Percentiles rank a stretch among this genome's conserved stretches.
These are phyloP conservation scores for Hyperoplus immaculatus DNA, from an alignment of 2,797 vertebrate species.

Conservation along the genomic window DNA sequence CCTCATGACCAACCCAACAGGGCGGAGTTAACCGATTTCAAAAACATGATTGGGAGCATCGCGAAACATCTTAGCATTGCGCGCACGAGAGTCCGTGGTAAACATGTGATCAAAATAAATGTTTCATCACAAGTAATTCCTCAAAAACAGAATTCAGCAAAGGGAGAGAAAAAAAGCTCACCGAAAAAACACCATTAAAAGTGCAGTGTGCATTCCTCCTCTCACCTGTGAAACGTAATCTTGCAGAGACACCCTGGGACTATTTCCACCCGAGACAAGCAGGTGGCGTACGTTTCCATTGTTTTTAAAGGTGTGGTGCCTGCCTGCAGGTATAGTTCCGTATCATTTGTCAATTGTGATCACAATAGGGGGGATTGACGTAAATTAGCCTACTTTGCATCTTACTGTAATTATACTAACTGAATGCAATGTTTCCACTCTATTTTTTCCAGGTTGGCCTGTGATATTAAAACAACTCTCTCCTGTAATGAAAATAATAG, in stretches of 20 bases:
- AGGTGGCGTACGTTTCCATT: constrained; percentile 85
- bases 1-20: constrained; percentile 79
- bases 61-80: constrained; percentile 25
- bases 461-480: constrained; percentile 2
- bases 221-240: constrained; percentile 60
- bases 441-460: not conserved
- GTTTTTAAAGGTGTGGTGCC: constrained; percentile 49
- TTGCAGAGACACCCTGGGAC: constrained; percentile 42
- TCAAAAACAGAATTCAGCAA: not conserved
- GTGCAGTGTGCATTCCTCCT: not conserved
- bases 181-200: not conserved
- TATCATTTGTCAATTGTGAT: constrained; percentile 1
- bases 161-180: not conserved
- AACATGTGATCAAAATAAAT: constrained; percentile 11
- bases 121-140: not conserved
- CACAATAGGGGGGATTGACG: too few species aligned
- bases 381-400: not conserved
- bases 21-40: constrained; percentile 72
- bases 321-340: constrained; percentile 35
- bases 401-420: not conserved
- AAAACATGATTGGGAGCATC: constrained; percentile 22
- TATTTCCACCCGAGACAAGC: constrained; percentile 79
- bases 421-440: not conserved
- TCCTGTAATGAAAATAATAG: not conserved
- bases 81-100: constrained; percentile 1